These are phyloP conservation scores for Campylomormyrus tamandua DNA, from an alignment of 2,113 vertebrate genomes.

Conservation along the genomic window DNA sequence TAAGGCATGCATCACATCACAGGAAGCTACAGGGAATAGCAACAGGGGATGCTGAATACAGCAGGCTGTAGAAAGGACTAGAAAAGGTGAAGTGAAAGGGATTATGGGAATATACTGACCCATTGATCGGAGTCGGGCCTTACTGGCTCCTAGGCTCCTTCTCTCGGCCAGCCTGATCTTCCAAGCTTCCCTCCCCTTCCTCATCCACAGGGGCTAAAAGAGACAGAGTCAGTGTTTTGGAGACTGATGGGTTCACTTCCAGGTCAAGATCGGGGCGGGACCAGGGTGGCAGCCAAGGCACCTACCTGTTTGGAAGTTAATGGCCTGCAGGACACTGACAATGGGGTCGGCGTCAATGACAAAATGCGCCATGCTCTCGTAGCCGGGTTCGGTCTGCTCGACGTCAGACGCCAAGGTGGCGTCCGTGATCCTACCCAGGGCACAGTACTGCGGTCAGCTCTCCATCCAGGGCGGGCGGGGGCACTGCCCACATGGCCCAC, in stretches of 20 bases:
- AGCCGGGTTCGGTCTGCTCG: slow-evolving; percentile 65
- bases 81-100: background rate
- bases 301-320: slow-evolving; percentile 73
- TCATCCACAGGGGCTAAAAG: slow-evolving; percentile 28
- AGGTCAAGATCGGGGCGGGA: background rate
- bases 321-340: slow-evolving; percentile 66
- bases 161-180: slow-evolving; percentile 28
- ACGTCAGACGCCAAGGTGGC: slow-evolving; percentile 62
- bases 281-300: background rate
- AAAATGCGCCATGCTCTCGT: slow-evolving; percentile 77
- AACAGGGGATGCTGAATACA: background rate
- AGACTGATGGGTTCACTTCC: background rate
- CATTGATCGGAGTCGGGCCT: background rate
- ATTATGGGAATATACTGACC: background rate
- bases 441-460: slow-evolving; percentile 16
- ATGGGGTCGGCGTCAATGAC: slow-evolving; percentile 64
- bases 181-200: slow-evolving; percentile 34
- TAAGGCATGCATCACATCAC: background rate
- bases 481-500: background rate
- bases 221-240: background rate
- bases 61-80: background rate
- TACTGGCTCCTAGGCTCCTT: slow-evolving; percentile 26
- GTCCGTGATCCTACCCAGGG: slow-evolving; percentile 62
- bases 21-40: background rate
- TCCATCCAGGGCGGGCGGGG: background rate